Evolutionary conservation across 2,888 invertebrate genomes (phyloP).

Genomic region (Linyphia triangularis): DNA sequence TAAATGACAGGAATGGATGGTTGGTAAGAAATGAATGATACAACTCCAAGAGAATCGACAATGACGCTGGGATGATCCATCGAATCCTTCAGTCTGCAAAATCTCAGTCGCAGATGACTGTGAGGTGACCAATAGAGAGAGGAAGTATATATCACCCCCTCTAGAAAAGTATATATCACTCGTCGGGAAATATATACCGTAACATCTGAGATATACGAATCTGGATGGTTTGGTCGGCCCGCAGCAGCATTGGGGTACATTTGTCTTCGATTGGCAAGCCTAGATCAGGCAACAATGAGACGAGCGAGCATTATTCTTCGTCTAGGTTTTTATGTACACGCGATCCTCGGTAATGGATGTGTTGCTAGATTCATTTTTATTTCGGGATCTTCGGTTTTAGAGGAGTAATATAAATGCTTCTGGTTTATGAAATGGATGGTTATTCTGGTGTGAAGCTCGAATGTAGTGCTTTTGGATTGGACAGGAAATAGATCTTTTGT

Average conservation of each 20-base stretch:
- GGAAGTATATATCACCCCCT: background rate
- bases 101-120: conserved; percentile 71
- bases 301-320: conserved; percentile 48
- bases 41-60: conserved; percentile 54
- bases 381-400: conserved; percentile 12
- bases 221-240: conserved; percentile 50
- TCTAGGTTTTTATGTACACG: conserved; percentile 35
- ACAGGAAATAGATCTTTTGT: background rate
- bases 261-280: conserved; percentile 69
- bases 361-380: conserved; percentile 4
- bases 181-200: conserved; percentile 39
- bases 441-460: conserved; percentile 1
- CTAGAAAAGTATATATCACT: conserved; percentile 47
- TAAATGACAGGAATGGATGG: conserved; percentile 71
- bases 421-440: background rate
- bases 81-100: conserved; percentile 49
- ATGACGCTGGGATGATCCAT: conserved; percentile 56
- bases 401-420: conserved; percentile 41
- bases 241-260: conserved; percentile 49
- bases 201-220: conserved; percentile 60
- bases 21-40: conserved; percentile 52
- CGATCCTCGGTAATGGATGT: conserved; percentile 50
- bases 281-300: conserved; percentile 34
- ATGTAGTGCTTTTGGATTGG: background rate
- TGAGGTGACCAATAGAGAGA: conserved; percentile 61